Evolutionary conservation across 2,797 vertebrate species (phyloP).

Genomic region (Mionectes olivaceus): DNA sequence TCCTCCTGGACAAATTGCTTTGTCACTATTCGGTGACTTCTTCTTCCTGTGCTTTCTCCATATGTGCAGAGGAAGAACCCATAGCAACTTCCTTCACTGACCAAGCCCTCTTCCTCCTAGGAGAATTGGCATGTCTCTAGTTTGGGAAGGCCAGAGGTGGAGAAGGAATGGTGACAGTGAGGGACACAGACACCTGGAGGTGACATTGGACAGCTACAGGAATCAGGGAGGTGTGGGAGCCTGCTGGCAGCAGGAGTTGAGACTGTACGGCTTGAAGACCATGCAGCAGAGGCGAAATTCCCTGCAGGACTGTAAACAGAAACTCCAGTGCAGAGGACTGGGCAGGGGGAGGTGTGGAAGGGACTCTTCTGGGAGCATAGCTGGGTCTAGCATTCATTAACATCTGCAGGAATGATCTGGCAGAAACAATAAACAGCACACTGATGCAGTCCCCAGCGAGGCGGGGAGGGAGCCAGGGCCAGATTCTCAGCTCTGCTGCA

Average conservation of each 20-base stretch:
- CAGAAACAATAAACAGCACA: slow-evolving; percentile 74
- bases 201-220: slow-evolving; percentile 54
- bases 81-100: not conserved
- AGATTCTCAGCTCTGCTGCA: slow-evolving; percentile 57
- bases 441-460: slow-evolving; percentile 43
- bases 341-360: slow-evolving; percentile 68
- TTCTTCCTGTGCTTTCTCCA: not conserved
- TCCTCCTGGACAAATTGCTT: not conserved
- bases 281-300: slow-evolving; percentile 47
- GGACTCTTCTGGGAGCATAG: slow-evolving; percentile 59
- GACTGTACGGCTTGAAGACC: not conserved
- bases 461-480: slow-evolving; percentile 9
- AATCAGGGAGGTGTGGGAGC: slow-evolving; percentile 55
- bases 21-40: not conserved
- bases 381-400: slow-evolving; percentile 69
- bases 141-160: not conserved
- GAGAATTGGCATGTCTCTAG: not conserved
- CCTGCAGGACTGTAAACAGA: slow-evolving; percentile 62
- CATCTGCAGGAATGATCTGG: slow-evolving; percentile 72
- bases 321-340: slow-evolving; percentile 51
- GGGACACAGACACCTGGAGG: slow-evolving; percentile 10
- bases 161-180: slow-evolving; percentile 39
- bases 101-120: not conserved
- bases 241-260: slow-evolving; percentile 39
- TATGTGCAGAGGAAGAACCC: not conserved